Evolutionary conservation across 2,888 invertebrate genomes (phyloP).

Genomic region (Cerastoderma edule): DNA sequence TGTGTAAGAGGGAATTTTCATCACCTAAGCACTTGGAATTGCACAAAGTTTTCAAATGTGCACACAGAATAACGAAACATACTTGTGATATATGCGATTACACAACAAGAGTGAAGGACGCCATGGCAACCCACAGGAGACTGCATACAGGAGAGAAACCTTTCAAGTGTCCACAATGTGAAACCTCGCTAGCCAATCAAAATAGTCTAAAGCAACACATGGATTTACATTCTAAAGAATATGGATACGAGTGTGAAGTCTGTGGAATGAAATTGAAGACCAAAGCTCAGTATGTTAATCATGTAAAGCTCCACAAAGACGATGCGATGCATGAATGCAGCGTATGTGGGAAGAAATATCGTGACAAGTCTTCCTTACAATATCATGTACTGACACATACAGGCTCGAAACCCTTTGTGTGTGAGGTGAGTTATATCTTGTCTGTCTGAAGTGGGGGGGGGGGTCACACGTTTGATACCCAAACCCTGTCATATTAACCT

Average conservation of each 20-base stretch:
- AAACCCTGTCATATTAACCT: no score
- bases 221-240: neutral
- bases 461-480: no score
- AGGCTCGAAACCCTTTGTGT: constrained; percentile 1
- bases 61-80: neutral
- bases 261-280: neutral
- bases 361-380: neutral
- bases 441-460: neutral
- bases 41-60: neutral
- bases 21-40: neutral
- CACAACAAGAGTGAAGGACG: neutral
- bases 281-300: neutral
- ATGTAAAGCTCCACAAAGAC: neutral
- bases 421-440: neutral
- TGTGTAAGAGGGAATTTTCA: neutral
- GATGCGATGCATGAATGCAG: neutral
- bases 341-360: neutral
- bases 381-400: neutral
- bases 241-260: neutral
- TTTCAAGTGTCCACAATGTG: neutral
- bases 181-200: neutral
- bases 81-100: neutral
- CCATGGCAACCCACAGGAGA: neutral
- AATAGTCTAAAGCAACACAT: neutral
- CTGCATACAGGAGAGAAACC: neutral